Percentiles rank a stretch among this genome's conserved stretches.
These are phyloP conservation scores for Solea senegalensis DNA, from an alignment of 2,113 vertebrate genomes.

Conservation along the genomic window DNA sequence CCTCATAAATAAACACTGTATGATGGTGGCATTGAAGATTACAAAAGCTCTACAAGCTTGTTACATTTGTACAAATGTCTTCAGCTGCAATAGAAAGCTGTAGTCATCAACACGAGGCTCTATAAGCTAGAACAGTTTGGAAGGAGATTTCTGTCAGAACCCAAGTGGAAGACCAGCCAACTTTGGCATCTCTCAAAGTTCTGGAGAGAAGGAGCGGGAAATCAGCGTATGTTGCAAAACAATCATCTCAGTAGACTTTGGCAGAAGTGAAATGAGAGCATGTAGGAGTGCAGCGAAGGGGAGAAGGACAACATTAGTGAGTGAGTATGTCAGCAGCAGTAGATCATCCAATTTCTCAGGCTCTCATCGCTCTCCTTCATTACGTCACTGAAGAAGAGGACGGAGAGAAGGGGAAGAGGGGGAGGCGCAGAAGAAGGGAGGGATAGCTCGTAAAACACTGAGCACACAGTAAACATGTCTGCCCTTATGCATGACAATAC, in stretches of 20 bases:
- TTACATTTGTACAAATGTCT: too few species aligned
- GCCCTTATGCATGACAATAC: constrained; percentile 87
- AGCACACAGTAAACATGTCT: constrained; percentile 92
- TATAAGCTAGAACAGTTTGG: too few species aligned
- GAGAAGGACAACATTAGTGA: constrained; percentile 73
- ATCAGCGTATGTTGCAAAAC: constrained; percentile 19
- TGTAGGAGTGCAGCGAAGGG: constrained; percentile 58
- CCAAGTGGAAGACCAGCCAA: neutral
- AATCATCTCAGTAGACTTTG: constrained; percentile 35
- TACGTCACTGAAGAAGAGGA: constrained; percentile 80
- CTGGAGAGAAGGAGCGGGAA: constrained; percentile 18
- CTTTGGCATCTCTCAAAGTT: neutral
- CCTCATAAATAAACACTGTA: too few species aligned
- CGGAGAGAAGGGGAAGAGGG: constrained; percentile 34
- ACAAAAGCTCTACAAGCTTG: too few species aligned
- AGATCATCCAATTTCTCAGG: constrained; percentile 88
- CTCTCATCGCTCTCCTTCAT: constrained; percentile 80
- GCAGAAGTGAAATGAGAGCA: constrained; percentile 44
- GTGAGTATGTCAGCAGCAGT: constrained; percentile 80
- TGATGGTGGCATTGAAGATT: too few species aligned
- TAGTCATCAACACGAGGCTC: too few species aligned
- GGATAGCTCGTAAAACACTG: constrained; percentile 88
- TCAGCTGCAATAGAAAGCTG: too few species aligned
- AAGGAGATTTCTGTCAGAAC: too few species aligned
- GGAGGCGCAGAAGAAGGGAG: constrained; percentile 40